A percentile compares a stretch with the other conserved stretches of the same genome.
Conservation (phyloP, 1,140 invertebrate species). For the Atta cephalotes region DNA sequence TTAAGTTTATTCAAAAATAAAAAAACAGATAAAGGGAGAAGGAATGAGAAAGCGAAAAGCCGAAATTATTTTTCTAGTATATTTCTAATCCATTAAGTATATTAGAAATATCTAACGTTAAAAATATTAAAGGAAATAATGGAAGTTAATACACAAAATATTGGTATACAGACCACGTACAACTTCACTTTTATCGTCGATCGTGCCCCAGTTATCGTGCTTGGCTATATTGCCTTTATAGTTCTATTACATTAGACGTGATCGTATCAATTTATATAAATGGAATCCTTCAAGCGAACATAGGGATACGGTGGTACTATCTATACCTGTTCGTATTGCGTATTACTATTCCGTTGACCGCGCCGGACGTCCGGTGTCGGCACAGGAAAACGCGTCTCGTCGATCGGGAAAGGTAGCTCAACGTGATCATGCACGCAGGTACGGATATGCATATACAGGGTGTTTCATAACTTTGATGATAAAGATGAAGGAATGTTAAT, state of each 20-base stretch:
- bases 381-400: constrained; percentile 76
- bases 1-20: background rate
- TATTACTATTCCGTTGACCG: constrained; percentile 79
- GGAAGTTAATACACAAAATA: background rate
- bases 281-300: constrained; percentile 22
- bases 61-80: background rate
- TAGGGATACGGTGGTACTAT: background rate
- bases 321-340: constrained; percentile 17
- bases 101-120: background rate
- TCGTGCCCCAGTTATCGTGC: background rate
- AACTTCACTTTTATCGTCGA: constrained; percentile 20
- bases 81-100: background rate
- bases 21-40: too few relatives aligned
- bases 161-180: background rate
- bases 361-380: constrained; percentile 80
- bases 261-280: constrained; percentile 45
- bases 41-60: background rate
- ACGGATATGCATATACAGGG: constrained; percentile 49
- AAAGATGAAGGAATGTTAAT: background rate
- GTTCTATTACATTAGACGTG: constrained; percentile 36
- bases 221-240: background rate
- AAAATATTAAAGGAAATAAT: constrained; percentile 2
- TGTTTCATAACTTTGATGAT: constrained; percentile 23
- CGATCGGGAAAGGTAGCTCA: constrained; percentile 72
- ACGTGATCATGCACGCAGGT: constrained; percentile 62